phyloP scores from a whole-genome alignment of 1,140 invertebrate genomes.

The Alviniconcha marisindica region DNA sequence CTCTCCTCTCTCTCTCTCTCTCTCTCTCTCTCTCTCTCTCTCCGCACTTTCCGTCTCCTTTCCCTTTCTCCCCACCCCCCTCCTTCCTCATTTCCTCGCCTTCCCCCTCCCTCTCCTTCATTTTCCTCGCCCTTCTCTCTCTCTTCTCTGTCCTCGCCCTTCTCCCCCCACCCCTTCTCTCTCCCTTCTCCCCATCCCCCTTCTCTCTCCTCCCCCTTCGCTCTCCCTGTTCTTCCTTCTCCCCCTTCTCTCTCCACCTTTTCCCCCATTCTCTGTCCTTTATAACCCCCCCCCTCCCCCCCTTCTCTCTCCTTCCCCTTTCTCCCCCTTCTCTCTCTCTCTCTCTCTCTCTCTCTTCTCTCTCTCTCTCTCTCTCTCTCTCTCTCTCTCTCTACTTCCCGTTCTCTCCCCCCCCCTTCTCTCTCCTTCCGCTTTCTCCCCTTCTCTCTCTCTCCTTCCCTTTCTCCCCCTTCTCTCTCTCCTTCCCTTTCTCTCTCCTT shows the following conservation, averaged over 20 bases:
- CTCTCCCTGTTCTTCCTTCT: background rate
- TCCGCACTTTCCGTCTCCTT: no score
- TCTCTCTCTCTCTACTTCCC: background rate
- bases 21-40: no score
- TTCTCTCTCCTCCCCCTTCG: background rate
- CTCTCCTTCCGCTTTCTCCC: background rate
- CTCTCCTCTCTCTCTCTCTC: no score
- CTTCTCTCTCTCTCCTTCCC: background rate
- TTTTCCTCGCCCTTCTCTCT: no score
- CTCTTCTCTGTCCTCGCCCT: background rate
- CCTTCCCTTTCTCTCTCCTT: background rate
- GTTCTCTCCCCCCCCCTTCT: background rate
- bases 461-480: constrained; percentile 8
- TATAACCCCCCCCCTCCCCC: no score
- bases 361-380: background rate
- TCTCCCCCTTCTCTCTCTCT: background rate
- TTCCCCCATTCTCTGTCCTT: background rate
- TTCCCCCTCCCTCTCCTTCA: no score
- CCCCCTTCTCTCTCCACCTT: background rate
- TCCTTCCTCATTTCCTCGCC: no score
- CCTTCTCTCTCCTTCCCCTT: background rate
- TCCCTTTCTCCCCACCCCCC: no score
- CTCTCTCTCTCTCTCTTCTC: background rate
- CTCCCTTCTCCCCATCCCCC: background rate
- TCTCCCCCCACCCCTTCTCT: background rate